phyloP scores from a whole-genome alignment of 2,888 invertebrate species.

The Desoria tigrina region DNA sequence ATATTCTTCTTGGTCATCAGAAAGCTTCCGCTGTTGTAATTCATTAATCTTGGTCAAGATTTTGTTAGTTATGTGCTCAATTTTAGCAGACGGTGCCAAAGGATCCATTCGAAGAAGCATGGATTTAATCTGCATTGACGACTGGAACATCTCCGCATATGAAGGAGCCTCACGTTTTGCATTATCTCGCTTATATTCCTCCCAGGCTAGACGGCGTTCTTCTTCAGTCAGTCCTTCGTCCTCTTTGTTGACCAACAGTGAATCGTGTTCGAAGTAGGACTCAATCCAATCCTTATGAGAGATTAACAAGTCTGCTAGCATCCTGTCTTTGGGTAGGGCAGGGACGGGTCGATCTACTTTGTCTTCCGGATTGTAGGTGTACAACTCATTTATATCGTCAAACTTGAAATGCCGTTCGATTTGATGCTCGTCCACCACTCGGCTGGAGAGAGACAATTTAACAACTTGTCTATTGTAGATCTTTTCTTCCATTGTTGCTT shows the following conservation, averaged over 20 bases:
- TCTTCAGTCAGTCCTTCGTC: slow-evolving; percentile 92
- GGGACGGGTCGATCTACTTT: slow-evolving; percentile 66
- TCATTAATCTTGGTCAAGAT: no score
- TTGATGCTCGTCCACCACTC: slow-evolving; percentile 86
- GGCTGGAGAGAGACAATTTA: slow-evolving; percentile 79
- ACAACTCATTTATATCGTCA: slow-evolving; percentile 86
- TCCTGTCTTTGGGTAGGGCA: slow-evolving; percentile 76
- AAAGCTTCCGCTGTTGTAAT: no score
- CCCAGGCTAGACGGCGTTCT: slow-evolving; percentile 93
- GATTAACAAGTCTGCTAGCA: slow-evolving; percentile 81
- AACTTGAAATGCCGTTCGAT: slow-evolving; percentile 86
- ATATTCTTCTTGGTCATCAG: no score
- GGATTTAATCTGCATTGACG: no score
- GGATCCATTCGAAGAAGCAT: no score
- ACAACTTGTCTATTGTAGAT: slow-evolving; percentile 85
- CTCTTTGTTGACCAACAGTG: slow-evolving; percentile 83
- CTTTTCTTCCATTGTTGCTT: slow-evolving; percentile 91
- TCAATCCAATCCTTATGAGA: slow-evolving; percentile 74
- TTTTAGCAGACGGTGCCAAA: no score
- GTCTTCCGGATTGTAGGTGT: slow-evolving; percentile 74
- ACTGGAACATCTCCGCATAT: no score
- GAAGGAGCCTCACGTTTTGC: no score
- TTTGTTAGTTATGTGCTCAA: no score
- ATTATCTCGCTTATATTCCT: slow-evolving; percentile 65
- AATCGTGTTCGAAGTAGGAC: slow-evolving; percentile 94